Percentiles rank a stretch among this genome's conserved stretches.
Evolutionary conservation across 2,888 invertebrate genomes (phyloP).

Genomic region (Harmothoe impar): DNA sequence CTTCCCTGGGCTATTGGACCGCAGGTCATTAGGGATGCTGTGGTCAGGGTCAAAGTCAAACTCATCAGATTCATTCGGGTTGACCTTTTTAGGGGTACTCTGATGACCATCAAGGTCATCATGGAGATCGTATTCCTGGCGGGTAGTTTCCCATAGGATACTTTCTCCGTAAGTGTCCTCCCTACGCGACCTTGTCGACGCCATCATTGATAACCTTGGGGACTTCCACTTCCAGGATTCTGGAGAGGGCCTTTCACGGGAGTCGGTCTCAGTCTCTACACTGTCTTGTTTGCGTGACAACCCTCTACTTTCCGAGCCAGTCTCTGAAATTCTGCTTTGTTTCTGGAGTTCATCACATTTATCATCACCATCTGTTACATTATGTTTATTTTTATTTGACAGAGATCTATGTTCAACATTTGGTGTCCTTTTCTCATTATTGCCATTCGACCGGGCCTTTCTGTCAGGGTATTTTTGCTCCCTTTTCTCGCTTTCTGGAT

Average conservation of each 20-base stretch:
- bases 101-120: slow-evolving; percentile 31
- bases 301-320: too few relatives aligned
- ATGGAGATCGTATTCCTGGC: neutral
- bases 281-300: neutral
- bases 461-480: too few relatives aligned
- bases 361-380: neutral
- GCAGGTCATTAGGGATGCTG: slow-evolving; percentile 40
- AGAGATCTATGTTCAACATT: neutral
- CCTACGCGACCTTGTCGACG: neutral
- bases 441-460: too few relatives aligned
- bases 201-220: slow-evolving; percentile 4
- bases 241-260: neutral
- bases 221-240: slow-evolving; percentile 14
- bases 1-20: neutral
- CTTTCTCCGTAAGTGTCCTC: slow-evolving; percentile 24
- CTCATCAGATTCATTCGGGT: neutral
- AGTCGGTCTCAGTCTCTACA: neutral
- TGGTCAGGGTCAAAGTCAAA: neutral
- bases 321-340: too few relatives aligned
- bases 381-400: neutral
- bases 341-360: too few relatives aligned
- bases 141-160: neutral
- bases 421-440: neutral
- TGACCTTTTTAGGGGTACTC: slow-evolving; percentile 25
- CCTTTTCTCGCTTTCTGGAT: too few relatives aligned